Conservation (phyloP, 1,140 invertebrate genomes). For the Berghia stephanieae region DNA sequence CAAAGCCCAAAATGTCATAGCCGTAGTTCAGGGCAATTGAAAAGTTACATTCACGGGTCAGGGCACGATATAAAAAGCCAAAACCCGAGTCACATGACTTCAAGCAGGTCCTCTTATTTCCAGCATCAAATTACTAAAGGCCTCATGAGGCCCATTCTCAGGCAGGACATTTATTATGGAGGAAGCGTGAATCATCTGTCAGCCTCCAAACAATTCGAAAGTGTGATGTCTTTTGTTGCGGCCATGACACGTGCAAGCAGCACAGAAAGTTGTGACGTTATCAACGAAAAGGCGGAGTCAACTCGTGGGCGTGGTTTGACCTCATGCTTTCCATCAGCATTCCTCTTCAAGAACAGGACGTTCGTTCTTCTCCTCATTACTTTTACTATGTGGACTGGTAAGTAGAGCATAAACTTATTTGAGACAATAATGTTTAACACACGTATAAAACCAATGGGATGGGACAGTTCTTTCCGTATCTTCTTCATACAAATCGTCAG, state of each 20-base stretch:
- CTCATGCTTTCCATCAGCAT: neutral
- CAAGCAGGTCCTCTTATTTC: neutral
- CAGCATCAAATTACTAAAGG: conserved; percentile 1
- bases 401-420: neutral
- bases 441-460: neutral
- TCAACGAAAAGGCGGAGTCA: neutral
- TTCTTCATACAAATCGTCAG: neutral
- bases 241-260: conserved; percentile 18
- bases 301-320: neutral
- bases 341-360: conserved; percentile 16
- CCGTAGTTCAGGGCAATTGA: conserved; percentile 1
- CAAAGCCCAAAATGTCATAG: neutral
- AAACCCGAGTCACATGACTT: neutral
- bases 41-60: no score
- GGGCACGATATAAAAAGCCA: no score
- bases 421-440: neutral
- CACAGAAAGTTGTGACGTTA: neutral
- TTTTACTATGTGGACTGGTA: conserved; percentile 40
- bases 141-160: conserved; percentile 76
- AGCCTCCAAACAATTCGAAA: conserved; percentile 27
- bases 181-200: conserved; percentile 87
- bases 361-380: conserved; percentile 21
- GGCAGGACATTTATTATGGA: conserved; percentile 97
- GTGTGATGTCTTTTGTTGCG: conserved; percentile 28
- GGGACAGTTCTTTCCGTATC: no score